Conservation (phyloP, 1,140 invertebrate genomes). For the Drosophila repleta region DNA sequence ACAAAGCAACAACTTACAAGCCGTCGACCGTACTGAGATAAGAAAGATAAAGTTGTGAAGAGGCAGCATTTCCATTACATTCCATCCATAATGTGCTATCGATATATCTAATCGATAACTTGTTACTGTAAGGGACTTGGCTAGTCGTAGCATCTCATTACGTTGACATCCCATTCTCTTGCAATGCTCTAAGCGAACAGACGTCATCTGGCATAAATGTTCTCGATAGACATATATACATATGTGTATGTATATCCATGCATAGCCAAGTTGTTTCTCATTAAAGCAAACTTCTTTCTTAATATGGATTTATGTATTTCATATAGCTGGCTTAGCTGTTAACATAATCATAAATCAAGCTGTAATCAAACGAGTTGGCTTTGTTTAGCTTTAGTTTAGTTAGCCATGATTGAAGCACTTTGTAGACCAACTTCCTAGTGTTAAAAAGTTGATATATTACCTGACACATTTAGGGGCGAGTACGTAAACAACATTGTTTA, state of each 20-base stretch:
- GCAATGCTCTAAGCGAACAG: neutral
- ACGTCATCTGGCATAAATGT: neutral
- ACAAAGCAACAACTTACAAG: too few species aligned
- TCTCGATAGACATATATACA: neutral
- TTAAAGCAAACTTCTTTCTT: neutral
- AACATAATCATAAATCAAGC: constrained; percentile 1
- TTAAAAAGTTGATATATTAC: neutral
- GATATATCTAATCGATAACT: too few species aligned
- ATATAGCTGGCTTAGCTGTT: neutral
- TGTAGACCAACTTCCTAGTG: constrained; percentile 23
- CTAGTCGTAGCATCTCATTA: too few species aligned
- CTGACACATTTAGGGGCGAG: constrained; percentile 21
- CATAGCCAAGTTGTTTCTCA: neutral
- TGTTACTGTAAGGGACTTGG: too few species aligned
- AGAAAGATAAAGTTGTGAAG: too few species aligned
- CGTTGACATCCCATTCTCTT: too few species aligned
- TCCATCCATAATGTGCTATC: too few species aligned
- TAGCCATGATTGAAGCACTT: constrained; percentile 3
- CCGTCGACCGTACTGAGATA: too few species aligned
- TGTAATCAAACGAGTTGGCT: neutral
- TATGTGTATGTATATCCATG: neutral
- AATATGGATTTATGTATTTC: neutral
- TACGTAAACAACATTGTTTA: constrained; percentile 9
- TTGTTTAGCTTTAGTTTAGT: neutral
- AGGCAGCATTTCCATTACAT: too few species aligned